Conservation (phyloP, 2,113 vertebrate genomes). For the Furnarius figulus region DNA sequence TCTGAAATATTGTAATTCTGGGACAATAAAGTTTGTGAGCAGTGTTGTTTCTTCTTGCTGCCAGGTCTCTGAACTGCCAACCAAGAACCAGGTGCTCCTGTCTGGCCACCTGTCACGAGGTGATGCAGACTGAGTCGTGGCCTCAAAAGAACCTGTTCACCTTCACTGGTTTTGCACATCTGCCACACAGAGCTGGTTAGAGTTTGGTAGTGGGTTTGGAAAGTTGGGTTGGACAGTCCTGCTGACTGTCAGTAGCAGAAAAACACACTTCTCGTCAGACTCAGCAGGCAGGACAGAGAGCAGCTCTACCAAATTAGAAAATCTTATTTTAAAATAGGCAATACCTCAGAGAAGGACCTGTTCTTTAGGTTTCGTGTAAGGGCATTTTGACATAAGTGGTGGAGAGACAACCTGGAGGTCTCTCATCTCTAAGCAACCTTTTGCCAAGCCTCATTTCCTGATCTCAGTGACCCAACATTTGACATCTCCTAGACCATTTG, state of each 20-base stretch:
- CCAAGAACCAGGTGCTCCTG: conserved; percentile 20
- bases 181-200: not conserved
- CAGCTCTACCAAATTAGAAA: not conserved
- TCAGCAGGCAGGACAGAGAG: not conserved
- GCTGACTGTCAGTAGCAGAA: not conserved
- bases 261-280: not conserved
- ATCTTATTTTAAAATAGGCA: not conserved
- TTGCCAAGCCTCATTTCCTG: not conserved
- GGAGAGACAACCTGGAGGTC: not conserved
- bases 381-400: not conserved
- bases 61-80: not conserved
- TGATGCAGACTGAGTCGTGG: not conserved
- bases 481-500: not conserved
- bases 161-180: not conserved
- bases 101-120: conserved; percentile 18
- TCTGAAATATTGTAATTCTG: not conserved
- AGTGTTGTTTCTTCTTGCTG: not conserved
- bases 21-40: not conserved
- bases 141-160: not conserved
- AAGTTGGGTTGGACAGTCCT: no score
- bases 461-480: not conserved
- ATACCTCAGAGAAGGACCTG: accelerated
- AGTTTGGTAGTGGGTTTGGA: not conserved
- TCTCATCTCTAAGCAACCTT: not conserved
- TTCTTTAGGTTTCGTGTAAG: not conserved